Base-by-base conservation (phyloP, 2,797 vertebrate genomes). In the Pipistrellus pipistrellus region DNA sequence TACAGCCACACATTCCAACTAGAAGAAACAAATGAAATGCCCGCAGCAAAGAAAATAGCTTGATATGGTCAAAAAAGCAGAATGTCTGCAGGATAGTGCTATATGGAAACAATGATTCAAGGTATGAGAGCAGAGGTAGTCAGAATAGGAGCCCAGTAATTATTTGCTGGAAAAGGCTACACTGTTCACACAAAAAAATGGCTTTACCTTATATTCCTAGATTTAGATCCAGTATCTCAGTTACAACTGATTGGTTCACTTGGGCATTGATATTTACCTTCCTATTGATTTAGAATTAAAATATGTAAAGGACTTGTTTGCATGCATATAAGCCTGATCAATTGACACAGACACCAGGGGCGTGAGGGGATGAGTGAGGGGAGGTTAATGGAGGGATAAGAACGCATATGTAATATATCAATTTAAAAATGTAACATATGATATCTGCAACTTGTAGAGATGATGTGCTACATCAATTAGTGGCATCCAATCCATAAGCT, bases 251-350 rank as follows among this genome's bases (percentile, higher is more conserved):
- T 17, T 71, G 4, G 20, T 27, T 83, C 7, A 32, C 2, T 44
- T 53, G 20, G 1, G 38, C 30, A 51, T 48, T 85, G 14, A 23
- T 62, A 55, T 82, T 82, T 64, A 51, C 6, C 27, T 48, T 82
- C 44, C 27, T n/a, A 62, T 8, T 8, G 62, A 88, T 66, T 55
- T 73, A 69, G 48, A 12, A 83, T 75, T 83, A n/a, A 57, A 86
- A 85, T 41, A 32, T 73, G 6, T 8, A 11, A 27, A 62, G 59
- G 25, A 62, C 12, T 62, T 62, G 59, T 62, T 14, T 30, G 59
- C 12, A 62, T 62, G 59, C 59, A 62, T 62, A 62, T 62, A 62
- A 62, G 5, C 59, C 59, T 62, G 14, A 62, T 12, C 59, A 30
- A 62, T 62, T 59, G 27, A 62, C 59, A 30, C 25, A 62, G 27